Conservation (phyloP, 2,113 vertebrate species). For the Campylomormyrus tamandua region DNA sequence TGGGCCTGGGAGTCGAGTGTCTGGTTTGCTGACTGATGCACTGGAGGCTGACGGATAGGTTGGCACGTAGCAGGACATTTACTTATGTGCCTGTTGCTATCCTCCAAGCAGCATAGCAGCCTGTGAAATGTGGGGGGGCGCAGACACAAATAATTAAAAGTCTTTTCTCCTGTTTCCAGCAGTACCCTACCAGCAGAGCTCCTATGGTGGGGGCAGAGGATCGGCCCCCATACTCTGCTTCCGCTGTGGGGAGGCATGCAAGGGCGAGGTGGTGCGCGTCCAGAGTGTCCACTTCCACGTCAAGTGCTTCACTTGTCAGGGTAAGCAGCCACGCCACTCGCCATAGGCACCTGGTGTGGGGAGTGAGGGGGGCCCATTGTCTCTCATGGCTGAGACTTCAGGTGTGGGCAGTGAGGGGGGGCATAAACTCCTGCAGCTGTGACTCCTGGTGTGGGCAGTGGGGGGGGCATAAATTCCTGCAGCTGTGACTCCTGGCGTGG, state of each 20-base stretch:
- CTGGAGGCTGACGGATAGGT: neutral
- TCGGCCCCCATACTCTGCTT: constrained; percentile 82
- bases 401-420: neutral
- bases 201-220: constrained; percentile 59
- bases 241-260: constrained; percentile 86
- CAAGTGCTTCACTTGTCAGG: constrained; percentile 97
- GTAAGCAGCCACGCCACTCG: constrained; percentile 54
- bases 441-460: neutral
- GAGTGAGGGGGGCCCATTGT: neutral
- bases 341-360: neutral
- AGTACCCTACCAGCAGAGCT: constrained; percentile 79
- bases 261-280: constrained; percentile 94
- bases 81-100: neutral
- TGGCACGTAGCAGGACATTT: no score
- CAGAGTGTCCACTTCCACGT: constrained; percentile 96
- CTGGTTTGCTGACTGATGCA: neutral
- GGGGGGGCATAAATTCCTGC: neutral
- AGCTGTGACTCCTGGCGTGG: neutral
- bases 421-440: neutral
- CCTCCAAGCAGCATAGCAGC: neutral
- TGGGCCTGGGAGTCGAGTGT: neutral
- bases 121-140: neutral
- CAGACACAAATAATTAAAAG: neutral
- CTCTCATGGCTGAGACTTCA: neutral
- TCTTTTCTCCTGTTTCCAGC: constrained; percentile 41